Conservation (phyloP, 1,140 invertebrate genomes). For the Ephestia elutella region DNA sequence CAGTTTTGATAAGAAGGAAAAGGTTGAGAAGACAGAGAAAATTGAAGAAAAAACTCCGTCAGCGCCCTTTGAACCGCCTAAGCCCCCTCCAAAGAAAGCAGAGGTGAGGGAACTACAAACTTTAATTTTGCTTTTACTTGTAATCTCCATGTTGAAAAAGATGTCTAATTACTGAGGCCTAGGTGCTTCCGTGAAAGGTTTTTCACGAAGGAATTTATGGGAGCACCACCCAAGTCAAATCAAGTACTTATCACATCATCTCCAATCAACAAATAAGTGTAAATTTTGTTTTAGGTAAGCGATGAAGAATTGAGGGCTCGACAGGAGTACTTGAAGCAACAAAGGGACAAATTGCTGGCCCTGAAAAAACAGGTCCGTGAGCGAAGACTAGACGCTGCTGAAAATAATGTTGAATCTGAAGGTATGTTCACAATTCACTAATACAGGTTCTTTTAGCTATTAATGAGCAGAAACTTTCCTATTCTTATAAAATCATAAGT, state of each 20-base stretch:
- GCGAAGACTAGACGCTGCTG: slow-evolving; percentile 79
- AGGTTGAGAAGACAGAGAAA: slow-evolving; percentile 14
- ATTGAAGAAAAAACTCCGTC: slow-evolving; percentile 21
- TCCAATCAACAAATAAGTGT: no score
- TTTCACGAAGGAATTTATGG: no score
- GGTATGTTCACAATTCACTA: slow-evolving; percentile 24
- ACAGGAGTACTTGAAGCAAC: slow-evolving; percentile 88
- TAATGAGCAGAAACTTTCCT: no score
- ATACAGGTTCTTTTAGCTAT: neutral
- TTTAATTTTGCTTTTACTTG: no score
- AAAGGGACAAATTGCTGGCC: slow-evolving; percentile 91
- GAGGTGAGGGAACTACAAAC: slow-evolving; percentile 31
- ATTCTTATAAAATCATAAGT: no score
- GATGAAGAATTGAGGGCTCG: slow-evolving; percentile 83
- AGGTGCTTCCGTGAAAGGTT: no score
- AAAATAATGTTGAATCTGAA: slow-evolving; percentile 46
- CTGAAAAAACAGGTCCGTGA: slow-evolving; percentile 90
- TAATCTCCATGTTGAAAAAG: no score
- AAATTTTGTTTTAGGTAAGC: slow-evolving; percentile 45
- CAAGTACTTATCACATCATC: no score
- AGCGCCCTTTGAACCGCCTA: slow-evolving; percentile 19
- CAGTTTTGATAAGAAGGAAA: slow-evolving; percentile 45
- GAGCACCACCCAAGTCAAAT: no score
- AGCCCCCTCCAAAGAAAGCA: slow-evolving; percentile 36
- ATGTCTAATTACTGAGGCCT: no score